A percentile compares a stretch with the other conserved stretches of the same genome.
Evolutionary conservation across 2,113 vertebrate genomes (phyloP).

Genomic region (Toxotes jaculatrix): DNA sequence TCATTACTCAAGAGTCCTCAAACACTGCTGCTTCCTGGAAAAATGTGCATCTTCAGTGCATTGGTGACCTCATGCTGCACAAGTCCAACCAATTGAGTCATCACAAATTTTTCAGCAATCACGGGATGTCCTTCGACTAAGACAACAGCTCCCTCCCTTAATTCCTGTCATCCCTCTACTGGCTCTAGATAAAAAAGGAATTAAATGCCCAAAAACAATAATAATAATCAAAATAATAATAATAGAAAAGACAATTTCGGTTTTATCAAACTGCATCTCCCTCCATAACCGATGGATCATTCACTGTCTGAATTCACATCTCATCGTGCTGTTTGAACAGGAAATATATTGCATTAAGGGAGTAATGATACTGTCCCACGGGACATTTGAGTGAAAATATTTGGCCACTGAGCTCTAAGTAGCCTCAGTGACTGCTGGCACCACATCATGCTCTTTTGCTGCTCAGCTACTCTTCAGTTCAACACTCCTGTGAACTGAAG

Average conservation of each 20-base stretch:
- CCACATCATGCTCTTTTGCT: not conserved
- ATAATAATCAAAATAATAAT: not conserved
- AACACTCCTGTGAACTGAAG: not conserved
- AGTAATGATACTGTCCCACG: not conserved
- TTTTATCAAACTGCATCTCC: not conserved
- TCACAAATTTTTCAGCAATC: not conserved
- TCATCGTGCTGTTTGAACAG: slow-evolving; percentile 15
- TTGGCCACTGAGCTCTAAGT: not conserved
- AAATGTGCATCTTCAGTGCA: not conserved
- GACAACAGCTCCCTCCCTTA: fast-evolving
- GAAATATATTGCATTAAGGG: slow-evolving; percentile 26
- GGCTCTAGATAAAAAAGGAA: not conserved
- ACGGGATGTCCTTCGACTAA: not conserved
- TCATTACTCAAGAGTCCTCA: not conserved
- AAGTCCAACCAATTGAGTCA: not conserved
- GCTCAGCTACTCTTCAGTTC: not conserved
- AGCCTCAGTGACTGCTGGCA: not conserved
- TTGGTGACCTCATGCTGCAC: slow-evolving; percentile 12
- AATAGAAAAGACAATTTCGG: not conserved
- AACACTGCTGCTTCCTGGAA: slow-evolving; percentile 13
- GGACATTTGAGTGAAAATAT: not conserved
- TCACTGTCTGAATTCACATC: not conserved
- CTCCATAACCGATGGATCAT: not conserved
- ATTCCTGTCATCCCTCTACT: slow-evolving; percentile 7
- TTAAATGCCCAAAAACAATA: not conserved